Evolutionary conservation across 2,797 vertebrate genomes (phyloP).

Genomic region (Sebastolobus altivelis): DNA sequence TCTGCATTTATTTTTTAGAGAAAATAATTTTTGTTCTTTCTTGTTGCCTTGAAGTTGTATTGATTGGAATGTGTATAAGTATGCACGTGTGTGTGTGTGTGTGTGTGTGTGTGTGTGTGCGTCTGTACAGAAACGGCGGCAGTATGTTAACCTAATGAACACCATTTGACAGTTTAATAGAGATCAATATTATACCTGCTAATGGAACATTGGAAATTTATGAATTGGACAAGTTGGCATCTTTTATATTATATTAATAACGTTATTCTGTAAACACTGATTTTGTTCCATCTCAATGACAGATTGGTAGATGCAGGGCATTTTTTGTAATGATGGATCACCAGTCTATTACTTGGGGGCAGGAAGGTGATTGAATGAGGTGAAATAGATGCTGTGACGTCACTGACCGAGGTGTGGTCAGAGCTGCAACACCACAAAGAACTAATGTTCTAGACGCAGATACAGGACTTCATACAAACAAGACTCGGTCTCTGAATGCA

Average conservation of each 20-base stretch:
- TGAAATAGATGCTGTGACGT: neutral
- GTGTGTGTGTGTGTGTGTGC: neutral
- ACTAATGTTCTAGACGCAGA: neutral
- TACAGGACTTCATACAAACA: neutral
- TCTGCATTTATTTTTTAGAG: slow-evolving; percentile 61
- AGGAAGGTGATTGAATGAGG: slow-evolving; percentile 33
- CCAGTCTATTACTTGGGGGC: slow-evolving; percentile 3
- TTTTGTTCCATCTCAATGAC: slow-evolving; percentile 26
- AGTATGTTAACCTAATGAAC: slow-evolving; percentile 11
- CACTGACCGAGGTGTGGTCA: slow-evolving; percentile 20
- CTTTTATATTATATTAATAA: slow-evolving; percentile 24
- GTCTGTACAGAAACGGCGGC: neutral
- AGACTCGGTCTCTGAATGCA: no score
- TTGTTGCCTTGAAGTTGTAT: slow-evolving; percentile 32
- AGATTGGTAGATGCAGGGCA: slow-evolving; percentile 32
- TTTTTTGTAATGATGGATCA: slow-evolving; percentile 50
- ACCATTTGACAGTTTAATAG: slow-evolving; percentile 39
- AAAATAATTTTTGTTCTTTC: slow-evolving; percentile 42
- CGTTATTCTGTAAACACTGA: slow-evolving; percentile 9
- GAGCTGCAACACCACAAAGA: neutral
- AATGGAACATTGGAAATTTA: slow-evolving; percentile 44
- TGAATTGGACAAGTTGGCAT: neutral
- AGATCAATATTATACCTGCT: slow-evolving; percentile 36
- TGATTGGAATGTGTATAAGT: slow-evolving; percentile 17
- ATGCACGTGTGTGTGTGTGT: neutral